phyloP scores from a whole-genome alignment of 2,888 invertebrate species.

The Ophioninae sp. region DNA sequence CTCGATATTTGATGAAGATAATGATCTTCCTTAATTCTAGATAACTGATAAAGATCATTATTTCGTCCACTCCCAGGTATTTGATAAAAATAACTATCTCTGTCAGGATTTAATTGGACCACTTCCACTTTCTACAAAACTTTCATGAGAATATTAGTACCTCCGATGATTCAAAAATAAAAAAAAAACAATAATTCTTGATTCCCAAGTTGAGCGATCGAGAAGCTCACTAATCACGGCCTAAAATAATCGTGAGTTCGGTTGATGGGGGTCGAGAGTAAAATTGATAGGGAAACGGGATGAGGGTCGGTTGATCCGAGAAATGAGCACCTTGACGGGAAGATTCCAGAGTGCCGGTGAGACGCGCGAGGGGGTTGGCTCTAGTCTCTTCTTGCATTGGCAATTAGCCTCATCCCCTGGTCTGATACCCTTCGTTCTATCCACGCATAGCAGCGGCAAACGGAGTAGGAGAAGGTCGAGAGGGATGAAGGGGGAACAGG shows the following conservation, averaged over 20 bases:
- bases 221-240: not conserved
- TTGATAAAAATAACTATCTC: no score
- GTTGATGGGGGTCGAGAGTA: not conserved
- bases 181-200: not conserved
- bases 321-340: conserved; percentile 77
- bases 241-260: not conserved
- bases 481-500: conserved; percentile 22
- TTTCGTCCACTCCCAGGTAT: no score
- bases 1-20: no score
- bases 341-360: conserved; percentile 68
- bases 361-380: conserved; percentile 61
- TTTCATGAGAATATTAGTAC: not conserved
- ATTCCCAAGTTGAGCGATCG: not conserved
- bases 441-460: conserved; percentile 63
- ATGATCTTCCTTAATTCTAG: no score
- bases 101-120: not conserved
- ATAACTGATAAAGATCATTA: no score
- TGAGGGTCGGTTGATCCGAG: conserved; percentile 60
- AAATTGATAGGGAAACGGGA: conserved; percentile 4
- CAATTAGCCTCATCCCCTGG: conserved; percentile 78
- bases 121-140: not conserved
- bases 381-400: conserved; percentile 76
- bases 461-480: conserved; percentile 27
- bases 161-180: not conserved
- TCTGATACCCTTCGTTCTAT: conserved; percentile 75